Evolutionary conservation across 2,113 vertebrate genomes (phyloP).

Genomic region (Epinephelus moara): DNA sequence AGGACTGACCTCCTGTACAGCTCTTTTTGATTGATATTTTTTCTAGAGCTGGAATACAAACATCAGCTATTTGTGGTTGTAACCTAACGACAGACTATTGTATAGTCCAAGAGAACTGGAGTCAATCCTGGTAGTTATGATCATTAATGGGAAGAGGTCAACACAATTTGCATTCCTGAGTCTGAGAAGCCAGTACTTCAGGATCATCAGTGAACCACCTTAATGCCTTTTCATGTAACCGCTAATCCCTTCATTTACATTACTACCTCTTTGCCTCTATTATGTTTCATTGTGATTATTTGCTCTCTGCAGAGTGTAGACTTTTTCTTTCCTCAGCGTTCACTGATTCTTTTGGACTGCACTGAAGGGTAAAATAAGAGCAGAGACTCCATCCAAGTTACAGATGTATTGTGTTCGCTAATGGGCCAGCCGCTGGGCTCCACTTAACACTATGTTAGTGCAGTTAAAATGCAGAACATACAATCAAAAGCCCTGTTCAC

Average conservation of each 20-base stretch:
- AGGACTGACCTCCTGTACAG: conserved; percentile 20
- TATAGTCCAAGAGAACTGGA: conserved; percentile 45
- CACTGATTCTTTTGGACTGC: conserved; percentile 71
- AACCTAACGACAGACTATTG: conserved; percentile 34
- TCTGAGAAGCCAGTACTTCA: conserved; percentile 56
- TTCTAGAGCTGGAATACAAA: conserved; percentile 44
- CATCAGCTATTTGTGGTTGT: conserved; percentile 52
- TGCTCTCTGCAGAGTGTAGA: conserved; percentile 65
- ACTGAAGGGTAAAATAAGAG: conserved; percentile 76
- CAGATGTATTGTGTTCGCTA: conserved; percentile 64
- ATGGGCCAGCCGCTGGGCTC: conserved; percentile 51
- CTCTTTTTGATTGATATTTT: conserved; percentile 63
- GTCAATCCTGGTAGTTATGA: conserved; percentile 64
- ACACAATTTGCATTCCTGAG: conserved; percentile 54
- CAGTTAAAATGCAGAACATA: conserved; percentile 57
- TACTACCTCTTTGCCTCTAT: conserved; percentile 59
- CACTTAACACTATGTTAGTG: conserved; percentile 61
- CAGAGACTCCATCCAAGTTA: conserved; percentile 51
- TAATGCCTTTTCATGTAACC: conserved; percentile 75
- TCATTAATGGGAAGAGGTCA: conserved; percentile 75
- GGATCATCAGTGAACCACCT: conserved; percentile 73
- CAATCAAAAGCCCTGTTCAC: conserved; percentile 56
- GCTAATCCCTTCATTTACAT: conserved; percentile 79
- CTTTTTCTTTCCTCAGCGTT: conserved; percentile 65
- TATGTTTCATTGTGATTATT: conserved; percentile 74